Percentiles rank a stretch among this genome's conserved stretches.
Evolutionary conservation across 2,113 vertebrate species (phyloP).

Genomic region (Neolamprologus sp.): DNA sequence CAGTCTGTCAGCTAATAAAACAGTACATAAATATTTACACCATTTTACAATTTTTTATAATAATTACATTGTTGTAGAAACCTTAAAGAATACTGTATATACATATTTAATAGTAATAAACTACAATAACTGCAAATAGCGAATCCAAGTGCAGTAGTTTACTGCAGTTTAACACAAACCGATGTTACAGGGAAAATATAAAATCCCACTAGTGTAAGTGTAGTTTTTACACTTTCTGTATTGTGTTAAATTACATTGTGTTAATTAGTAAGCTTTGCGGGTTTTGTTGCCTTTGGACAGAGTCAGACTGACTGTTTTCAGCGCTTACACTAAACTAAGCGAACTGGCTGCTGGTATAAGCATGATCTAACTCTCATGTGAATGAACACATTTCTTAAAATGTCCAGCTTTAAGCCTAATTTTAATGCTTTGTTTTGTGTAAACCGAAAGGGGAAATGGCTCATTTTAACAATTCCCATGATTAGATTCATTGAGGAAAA

Average conservation of each 20-base stretch:
- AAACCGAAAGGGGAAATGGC: slow-evolving; percentile 16
- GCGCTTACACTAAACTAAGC: not conserved
- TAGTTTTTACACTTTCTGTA: not conserved
- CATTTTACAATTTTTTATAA: not conserved
- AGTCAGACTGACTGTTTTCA: not conserved
- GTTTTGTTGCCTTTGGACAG: not conserved
- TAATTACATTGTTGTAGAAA: not conserved
- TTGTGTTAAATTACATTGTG: not conserved
- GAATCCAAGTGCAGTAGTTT: not conserved
- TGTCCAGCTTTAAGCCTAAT: not conserved
- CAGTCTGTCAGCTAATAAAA: not conserved
- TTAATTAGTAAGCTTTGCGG: not conserved
- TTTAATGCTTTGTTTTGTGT: not conserved
- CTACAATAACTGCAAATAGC: not conserved
- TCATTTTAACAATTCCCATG: slow-evolving; percentile 20
- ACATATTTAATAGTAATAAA: not conserved
- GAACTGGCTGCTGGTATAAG: not conserved
- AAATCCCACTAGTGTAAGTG: not conserved
- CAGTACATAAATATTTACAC: not conserved
- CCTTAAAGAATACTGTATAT: not conserved
- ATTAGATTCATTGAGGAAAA: not conserved
- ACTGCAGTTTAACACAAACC: not conserved
- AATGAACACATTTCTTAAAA: not conserved
- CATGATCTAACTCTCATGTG: not conserved
- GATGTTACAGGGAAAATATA: not conserved